phyloP scores from a whole-genome alignment of 2,888 invertebrate genomes.

The Chesias legatella region DNA sequence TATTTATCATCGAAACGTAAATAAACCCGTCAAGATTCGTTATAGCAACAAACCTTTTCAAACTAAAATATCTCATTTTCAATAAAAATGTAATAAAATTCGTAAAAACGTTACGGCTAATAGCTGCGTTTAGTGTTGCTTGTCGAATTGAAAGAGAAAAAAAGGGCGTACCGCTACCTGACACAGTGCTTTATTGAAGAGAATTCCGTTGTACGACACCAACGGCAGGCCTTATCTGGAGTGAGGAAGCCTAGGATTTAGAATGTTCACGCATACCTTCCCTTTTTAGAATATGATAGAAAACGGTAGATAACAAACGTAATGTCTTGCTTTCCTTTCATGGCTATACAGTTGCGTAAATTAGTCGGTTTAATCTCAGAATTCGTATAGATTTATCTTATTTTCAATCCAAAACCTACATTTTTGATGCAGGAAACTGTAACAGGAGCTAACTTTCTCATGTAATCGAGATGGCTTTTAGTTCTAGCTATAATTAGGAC shows the following conservation, averaged over 20 bases:
- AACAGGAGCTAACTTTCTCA: too few species aligned
- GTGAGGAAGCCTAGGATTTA: constrained; percentile 23
- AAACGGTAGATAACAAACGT: constrained; percentile 19
- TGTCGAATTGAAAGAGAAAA: constrained; percentile 54
- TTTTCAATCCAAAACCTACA: too few species aligned
- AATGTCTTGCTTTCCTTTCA: constrained; percentile 16
- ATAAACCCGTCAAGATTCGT: constrained; percentile 14
- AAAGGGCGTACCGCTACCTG: constrained; percentile 73
- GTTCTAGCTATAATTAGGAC: constrained; percentile 2
- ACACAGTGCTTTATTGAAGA: constrained; percentile 75
- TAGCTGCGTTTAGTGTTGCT: constrained; percentile 35
- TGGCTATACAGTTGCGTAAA: constrained; percentile 8
- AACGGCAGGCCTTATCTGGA: constrained; percentile 44
- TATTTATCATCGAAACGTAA: constrained; percentile 10
- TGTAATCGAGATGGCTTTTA: too few species aligned
- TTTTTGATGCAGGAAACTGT: too few species aligned
- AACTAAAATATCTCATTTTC: constrained; percentile 18
- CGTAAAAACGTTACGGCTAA: constrained; percentile 24
- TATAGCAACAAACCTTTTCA: constrained; percentile 5
- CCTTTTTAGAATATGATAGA: constrained; percentile 17
- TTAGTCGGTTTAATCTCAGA: constrained; percentile 1
- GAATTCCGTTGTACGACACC: constrained; percentile 58
- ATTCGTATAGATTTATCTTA: too few species aligned
- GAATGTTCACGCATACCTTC: constrained; percentile 15
- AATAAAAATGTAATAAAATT: constrained; percentile 15